Evolutionary conservation across 2,797 vertebrate genomes (phyloP), one percentile per base, ranked within the genome.

Genomic region (Platyrinchus mystaceus): DNA sequence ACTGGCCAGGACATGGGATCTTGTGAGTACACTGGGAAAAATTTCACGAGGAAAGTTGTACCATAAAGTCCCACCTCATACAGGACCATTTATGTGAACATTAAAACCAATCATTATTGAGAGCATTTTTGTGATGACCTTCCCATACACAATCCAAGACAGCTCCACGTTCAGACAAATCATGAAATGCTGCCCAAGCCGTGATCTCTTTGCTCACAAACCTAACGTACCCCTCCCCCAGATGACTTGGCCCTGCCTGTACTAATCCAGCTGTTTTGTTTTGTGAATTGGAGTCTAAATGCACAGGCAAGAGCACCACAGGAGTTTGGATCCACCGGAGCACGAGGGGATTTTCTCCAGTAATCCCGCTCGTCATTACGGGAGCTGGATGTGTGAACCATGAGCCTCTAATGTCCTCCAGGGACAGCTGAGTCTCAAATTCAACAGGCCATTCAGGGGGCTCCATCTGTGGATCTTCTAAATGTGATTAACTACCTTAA

Each of bases 301-400:
- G 39, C 80, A 62, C 0, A 84, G 70, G 60, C 64, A 47, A 44
- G 89, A 82, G 79, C 80, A 62, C 37, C 15, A 7, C 12, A 14
- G 10, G 39, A 50, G 27, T 60, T 69, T 22, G 71, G 49, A 60
- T 32, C 26, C 50, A 2, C 49, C 0, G 1, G 36, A 9, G 82
- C 87, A 55, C 80, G 12, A 21, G 34, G 56, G 93, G 81, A 87
- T 95, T 93, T 90, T 59, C 86, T 63, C 70, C 43, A 76, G 66
- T 84, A 90, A 91, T 89, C 84, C 88, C 67, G 60, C 76, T 76
- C 75, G 47, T 88, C 90, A 60, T 63, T 69, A 89, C 82, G 6
- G 93, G 80, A 95, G 94, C 93, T 83, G 4, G 55, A 90, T 49
- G 86, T 82, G 90, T 39, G 20, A 94, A 84, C 5, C 41, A 93